Conservation (phyloP, 1,140 invertebrate genomes). For the Brachionus asplanchnoidis region DNA sequence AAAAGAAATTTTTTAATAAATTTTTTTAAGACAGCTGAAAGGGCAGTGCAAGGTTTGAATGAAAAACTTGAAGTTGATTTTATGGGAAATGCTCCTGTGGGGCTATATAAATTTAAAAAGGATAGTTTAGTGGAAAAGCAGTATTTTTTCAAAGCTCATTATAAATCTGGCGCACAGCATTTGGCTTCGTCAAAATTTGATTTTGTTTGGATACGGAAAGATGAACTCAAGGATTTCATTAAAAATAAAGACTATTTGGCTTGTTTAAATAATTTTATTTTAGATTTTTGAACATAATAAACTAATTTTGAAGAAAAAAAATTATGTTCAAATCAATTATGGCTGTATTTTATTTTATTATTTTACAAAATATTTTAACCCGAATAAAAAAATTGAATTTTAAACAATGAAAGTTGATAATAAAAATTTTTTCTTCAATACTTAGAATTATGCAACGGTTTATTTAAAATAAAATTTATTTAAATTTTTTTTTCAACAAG, state of each 20-base stretch:
- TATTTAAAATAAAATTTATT: no score
- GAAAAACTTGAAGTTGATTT: slow-evolving; percentile 17
- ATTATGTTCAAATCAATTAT: no score
- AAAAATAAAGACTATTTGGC: slow-evolving; percentile 35
- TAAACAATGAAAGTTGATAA: no score
- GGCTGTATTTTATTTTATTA: no score
- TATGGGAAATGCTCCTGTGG: slow-evolving; percentile 34
- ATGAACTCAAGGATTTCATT: slow-evolving; percentile 40
- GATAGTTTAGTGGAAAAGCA: not conserved
- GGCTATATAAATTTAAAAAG: slow-evolving; percentile 3
- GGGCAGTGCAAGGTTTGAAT: not conserved
- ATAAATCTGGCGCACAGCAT: slow-evolving; percentile 4
- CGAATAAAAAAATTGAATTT: no score
- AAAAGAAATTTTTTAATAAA: not conserved
- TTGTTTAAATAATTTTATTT: slow-evolving; percentile 41
- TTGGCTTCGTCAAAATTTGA: slow-evolving; percentile 11
- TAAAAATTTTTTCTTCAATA: no score
- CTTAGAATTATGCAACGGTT: no score
- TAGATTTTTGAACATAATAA: slow-evolving; percentile 16
- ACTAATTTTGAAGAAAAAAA: not conserved
- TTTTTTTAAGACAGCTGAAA: slow-evolving; percentile 28
- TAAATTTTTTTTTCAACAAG: no score
- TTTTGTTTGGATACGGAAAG: slow-evolving; percentile 39
- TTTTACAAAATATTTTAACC: no score
- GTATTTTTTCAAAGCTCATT: slow-evolving; percentile 40